Evolutionary conservation across 1,140 invertebrate species (phyloP).

Genomic region (Oedothorax gibbosus): DNA sequence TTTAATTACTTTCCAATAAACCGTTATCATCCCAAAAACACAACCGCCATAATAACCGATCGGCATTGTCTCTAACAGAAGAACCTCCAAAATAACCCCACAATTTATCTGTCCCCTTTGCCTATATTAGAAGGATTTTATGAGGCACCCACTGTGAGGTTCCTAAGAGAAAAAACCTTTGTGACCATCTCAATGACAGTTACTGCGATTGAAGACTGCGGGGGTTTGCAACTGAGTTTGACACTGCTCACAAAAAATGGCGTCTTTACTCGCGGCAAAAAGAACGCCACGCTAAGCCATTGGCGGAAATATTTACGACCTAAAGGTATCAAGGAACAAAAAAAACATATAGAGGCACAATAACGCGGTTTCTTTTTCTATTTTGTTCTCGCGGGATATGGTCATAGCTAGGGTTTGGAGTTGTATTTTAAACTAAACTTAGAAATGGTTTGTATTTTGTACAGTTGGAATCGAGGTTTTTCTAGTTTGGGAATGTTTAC

Average conservation of each 20-base stretch:
- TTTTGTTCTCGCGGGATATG: not conserved
- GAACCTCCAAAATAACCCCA: no score
- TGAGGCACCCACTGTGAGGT: conserved; percentile 26
- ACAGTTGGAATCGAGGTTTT: no score
- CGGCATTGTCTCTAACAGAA: no score
- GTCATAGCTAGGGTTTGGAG: no score
- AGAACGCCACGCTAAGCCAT: conserved; percentile 22
- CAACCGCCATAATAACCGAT: no score
- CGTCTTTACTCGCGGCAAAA: conserved; percentile 3
- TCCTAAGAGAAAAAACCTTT: conserved; percentile 17
- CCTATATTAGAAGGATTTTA: conserved; percentile 28
- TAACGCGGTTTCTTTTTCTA: conserved; percentile 12
- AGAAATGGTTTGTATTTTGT: no score
- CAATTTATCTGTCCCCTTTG: conserved; percentile 25
- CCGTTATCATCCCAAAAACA: no score
- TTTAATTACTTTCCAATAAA: no score
- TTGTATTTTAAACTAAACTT: no score
- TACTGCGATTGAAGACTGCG: conserved; percentile 41
- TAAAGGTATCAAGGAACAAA: not conserved
- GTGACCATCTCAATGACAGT: conserved; percentile 25
- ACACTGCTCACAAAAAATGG: conserved; percentile 32
- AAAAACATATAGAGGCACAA: conserved; percentile 32
- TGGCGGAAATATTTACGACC: conserved; percentile 28
- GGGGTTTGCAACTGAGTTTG: conserved; percentile 31
- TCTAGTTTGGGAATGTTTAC: no score